Percentiles rank a stretch among this genome's conserved stretches.
These are phyloP conservation scores for Myzus persicae DNA, from an alignment of 1,140 invertebrate species.

Conservation along the genomic window DNA sequence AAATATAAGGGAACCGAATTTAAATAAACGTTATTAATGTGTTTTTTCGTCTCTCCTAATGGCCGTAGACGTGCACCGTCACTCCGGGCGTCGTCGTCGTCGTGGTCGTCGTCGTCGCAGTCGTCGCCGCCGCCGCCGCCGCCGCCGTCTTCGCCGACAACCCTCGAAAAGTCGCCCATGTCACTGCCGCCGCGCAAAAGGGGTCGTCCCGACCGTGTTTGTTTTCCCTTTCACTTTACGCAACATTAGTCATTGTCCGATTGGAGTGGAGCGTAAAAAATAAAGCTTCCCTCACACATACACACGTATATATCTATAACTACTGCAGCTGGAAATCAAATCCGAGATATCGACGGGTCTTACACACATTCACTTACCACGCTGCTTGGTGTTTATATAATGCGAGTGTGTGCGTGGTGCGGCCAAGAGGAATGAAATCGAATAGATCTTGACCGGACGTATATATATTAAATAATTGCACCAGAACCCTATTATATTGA, in stretches of 20 bases:
- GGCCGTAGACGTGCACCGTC: conserved; percentile 51
- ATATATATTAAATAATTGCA: conserved; percentile 23
- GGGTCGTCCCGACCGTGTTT: conserved; percentile 35
- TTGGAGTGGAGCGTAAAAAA: conserved; percentile 31
- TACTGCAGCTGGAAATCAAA: conserved; percentile 11
- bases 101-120: background rate
- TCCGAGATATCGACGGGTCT: conserved; percentile 32
- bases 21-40: conserved; percentile 58
- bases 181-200: conserved; percentile 31
- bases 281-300: background rate
- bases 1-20: background rate
- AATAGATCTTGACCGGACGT: conserved; percentile 26
- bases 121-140: background rate
- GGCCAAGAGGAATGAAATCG: conserved; percentile 33
- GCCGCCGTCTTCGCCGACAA: background rate
- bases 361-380: conserved; percentile 39
- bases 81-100: conserved; percentile 26
- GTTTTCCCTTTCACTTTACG: conserved; percentile 49
- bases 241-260: conserved; percentile 56
- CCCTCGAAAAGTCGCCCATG: conserved; percentile 46
- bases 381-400: background rate
- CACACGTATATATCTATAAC: background rate
- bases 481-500: conserved; percentile 7
- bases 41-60: conserved; percentile 22
- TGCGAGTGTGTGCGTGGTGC: background rate